Conservation (phyloP, 1,140 invertebrate genomes). For the Luehdorfia chinensis region DNA sequence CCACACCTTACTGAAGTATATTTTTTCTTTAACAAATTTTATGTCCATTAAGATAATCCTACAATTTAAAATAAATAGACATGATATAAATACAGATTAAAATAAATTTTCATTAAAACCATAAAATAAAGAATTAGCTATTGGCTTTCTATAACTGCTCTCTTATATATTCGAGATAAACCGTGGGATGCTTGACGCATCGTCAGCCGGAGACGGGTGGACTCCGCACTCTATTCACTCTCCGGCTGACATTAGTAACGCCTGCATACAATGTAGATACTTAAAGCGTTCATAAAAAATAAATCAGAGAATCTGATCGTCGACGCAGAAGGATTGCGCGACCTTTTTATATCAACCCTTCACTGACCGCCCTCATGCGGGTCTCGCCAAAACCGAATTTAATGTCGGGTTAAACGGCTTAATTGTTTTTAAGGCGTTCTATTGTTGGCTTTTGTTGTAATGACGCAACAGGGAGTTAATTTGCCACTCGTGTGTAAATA, state of each 20-base stretch:
- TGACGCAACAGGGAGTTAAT: constrained; percentile 5
- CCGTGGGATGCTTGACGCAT: too few relatives aligned
- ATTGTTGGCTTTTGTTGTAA: constrained; percentile 13
- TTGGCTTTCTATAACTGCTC: too few relatives aligned
- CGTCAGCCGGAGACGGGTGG: too few relatives aligned
- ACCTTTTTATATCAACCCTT: constrained; percentile 36
- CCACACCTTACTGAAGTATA: too few relatives aligned
- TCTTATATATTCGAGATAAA: too few relatives aligned
- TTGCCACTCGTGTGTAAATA: constrained; percentile 1
- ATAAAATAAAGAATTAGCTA: too few relatives aligned
- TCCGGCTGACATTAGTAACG: constrained; percentile 44
- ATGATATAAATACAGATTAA: too few relatives aligned
- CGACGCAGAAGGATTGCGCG: constrained; percentile 37
- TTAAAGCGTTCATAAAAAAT: constrained; percentile 54
- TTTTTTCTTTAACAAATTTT: too few relatives aligned
- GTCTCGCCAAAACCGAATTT: constrained; percentile 19
- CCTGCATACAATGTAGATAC: constrained; percentile 44
- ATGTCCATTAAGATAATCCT: too few relatives aligned
- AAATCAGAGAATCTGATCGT: constrained; percentile 50
- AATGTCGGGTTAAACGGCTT: constrained; percentile 4
- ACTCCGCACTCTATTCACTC: too few relatives aligned
- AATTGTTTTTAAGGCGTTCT: constrained; percentile 13
- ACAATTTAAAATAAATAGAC: too few relatives aligned
- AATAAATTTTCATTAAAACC: too few relatives aligned
- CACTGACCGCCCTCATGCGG: constrained; percentile 46